Evolutionary conservation across 1,140 invertebrate genomes (phyloP).

Genomic region (Solenopsis invicta): DNA sequence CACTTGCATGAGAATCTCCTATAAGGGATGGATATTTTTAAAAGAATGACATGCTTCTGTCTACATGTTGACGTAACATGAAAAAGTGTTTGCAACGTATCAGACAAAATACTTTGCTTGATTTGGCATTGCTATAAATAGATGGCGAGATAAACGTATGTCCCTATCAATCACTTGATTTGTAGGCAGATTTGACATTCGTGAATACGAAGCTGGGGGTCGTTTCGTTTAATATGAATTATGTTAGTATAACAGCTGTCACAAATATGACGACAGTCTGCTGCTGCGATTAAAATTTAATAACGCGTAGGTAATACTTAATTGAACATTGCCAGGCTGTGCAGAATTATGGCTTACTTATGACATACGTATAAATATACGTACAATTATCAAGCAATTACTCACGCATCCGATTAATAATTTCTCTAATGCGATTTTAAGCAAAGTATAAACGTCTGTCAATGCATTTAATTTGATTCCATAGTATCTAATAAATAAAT

Average conservation of each 20-base stretch:
- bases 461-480: not conserved
- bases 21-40: not conserved
- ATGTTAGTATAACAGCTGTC: constrained; percentile 19
- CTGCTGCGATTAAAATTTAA: not conserved
- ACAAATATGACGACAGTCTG: not conserved
- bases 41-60: no score
- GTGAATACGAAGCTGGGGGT: not conserved
- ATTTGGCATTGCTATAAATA: constrained; percentile 21
- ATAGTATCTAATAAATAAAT: not conserved
- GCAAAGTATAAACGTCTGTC: not conserved
- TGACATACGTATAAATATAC: not conserved
- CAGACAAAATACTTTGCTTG: constrained; percentile 2
- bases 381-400: not conserved
- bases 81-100: not conserved
- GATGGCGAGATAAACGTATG: not conserved
- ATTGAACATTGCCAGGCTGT: not conserved
- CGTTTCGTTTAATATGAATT: constrained; percentile 26
- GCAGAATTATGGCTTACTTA: not conserved
- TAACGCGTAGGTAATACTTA: not conserved
- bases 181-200: constrained; percentile 18
- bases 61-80: not conserved
- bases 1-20: not conserved
- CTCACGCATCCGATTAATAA: constrained; percentile 3
- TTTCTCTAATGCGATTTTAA: not conserved
- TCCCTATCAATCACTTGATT: constrained; percentile 25